Conservation (phyloP, 2,888 invertebrate species). For the Digitonthophagus gazella region DNA sequence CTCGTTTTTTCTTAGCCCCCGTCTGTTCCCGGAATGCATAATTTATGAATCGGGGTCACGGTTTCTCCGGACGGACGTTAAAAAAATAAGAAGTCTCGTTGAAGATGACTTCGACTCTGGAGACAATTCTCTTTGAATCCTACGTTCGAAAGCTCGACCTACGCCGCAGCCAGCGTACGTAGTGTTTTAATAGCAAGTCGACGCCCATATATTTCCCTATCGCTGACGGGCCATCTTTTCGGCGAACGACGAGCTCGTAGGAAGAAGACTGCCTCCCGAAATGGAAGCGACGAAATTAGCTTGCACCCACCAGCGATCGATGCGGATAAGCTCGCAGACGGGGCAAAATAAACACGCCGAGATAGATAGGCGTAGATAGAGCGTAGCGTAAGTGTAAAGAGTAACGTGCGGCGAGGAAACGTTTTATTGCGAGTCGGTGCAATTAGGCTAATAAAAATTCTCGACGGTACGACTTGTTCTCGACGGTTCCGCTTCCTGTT, state of each 20-base stretch:
- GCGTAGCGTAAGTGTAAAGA: not conserved
- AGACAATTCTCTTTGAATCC: not conserved
- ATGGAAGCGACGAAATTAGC: not conserved
- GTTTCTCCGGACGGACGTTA: not conserved
- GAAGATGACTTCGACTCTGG: not conserved
- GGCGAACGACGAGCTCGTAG: not conserved
- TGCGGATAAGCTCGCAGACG: not conserved
- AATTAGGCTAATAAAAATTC: not conserved
- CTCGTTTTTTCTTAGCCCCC: conserved; percentile 1
- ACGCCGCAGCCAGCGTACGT: not conserved
- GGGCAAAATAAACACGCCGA: not conserved
- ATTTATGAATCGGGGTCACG: not conserved
- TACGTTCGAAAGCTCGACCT: not conserved
- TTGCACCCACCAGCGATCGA: not conserved
- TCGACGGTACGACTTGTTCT: not conserved
- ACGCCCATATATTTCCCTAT: not conserved
- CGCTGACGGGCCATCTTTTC: not conserved
- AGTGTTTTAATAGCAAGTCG: not conserved
- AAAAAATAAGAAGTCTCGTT: not conserved
- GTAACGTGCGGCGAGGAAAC: not conserved
- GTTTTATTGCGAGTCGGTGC: not conserved
- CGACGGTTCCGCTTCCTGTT: not conserved
- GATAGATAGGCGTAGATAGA: not conserved
- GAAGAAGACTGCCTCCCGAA: not conserved
- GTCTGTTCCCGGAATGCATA: conserved; percentile 1